A percentile compares a stretch with the other conserved stretches of the same genome.
phyloP scores from a whole-genome alignment of 1,140 invertebrate species.

The Brachionus rotundiformis region DNA sequence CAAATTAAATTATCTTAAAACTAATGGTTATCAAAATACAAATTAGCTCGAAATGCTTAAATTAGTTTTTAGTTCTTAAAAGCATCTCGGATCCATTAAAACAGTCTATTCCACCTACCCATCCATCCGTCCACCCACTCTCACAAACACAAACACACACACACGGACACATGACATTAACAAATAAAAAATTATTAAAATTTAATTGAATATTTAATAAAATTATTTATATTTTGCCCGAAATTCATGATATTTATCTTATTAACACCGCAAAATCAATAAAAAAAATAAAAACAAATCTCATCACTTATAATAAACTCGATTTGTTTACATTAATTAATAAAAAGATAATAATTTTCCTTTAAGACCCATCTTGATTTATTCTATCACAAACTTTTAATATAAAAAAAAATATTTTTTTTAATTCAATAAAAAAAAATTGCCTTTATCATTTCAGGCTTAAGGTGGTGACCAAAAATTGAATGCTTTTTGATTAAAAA shows the following conservation, averaged over 20 bases:
- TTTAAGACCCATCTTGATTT: not conserved
- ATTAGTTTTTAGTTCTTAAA: not conserved
- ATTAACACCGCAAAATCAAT: conserved; percentile 5
- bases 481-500: not conserved
- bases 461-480: not conserved
- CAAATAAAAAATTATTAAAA: conserved; percentile 6
- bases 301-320: not conserved
- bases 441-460: too few species aligned
- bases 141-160: not conserved
- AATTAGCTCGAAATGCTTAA: conserved; percentile 25
- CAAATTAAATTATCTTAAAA: conserved; percentile 6
- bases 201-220: conserved; percentile 18
- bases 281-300: not conserved
- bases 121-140: not conserved
- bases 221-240: not conserved
- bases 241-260: not conserved
- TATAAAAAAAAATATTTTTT: too few species aligned
- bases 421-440: too few species aligned
- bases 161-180: not conserved
- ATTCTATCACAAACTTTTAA: too few species aligned
- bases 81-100: not conserved
- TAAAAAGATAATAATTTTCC: not conserved
- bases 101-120: not conserved
- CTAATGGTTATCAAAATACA: conserved; percentile 38
- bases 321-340: not conserved